Conservation (phyloP, 2,113 vertebrate genomes). For the Corvus moneduloides region DNA sequence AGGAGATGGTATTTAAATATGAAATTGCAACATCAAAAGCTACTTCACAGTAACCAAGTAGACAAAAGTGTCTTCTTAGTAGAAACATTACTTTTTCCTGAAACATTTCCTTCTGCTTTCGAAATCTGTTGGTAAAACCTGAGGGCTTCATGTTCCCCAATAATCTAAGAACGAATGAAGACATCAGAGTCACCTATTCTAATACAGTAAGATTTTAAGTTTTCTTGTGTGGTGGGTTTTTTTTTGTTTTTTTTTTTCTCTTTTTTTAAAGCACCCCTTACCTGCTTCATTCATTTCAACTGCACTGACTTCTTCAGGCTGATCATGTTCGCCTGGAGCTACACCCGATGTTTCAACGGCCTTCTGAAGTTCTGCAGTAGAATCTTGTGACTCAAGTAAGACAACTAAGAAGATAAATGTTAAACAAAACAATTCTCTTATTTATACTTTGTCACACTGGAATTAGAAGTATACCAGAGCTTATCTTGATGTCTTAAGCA, state of each 20-base stretch:
- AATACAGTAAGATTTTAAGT: neutral
- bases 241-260: too few relatives aligned
- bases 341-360: neutral
- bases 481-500: neutral
- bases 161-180: neutral
- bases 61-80: neutral
- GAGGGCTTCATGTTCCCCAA: neutral
- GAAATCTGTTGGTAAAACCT: neutral
- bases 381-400: slow-evolving; percentile 87
- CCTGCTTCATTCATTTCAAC: slow-evolving; percentile 68
- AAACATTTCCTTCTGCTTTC: neutral
- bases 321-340: neutral
- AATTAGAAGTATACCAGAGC: neutral
- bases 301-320: slow-evolving; percentile 22
- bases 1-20: neutral
- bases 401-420: slow-evolving; percentile 69
- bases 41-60: neutral
- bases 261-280: slow-evolving; percentile 15
- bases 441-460: neutral
- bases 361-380: slow-evolving; percentile 59
- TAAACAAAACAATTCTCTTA: neutral
- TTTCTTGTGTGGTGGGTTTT: neutral
- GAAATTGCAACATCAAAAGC: neutral
- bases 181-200: neutral
- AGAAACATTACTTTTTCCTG: neutral